Percentiles rank a stretch among this genome's conserved stretches.
Conservation (phyloP, 2,888 invertebrate species). For the Cerastis leucographa region DNA sequence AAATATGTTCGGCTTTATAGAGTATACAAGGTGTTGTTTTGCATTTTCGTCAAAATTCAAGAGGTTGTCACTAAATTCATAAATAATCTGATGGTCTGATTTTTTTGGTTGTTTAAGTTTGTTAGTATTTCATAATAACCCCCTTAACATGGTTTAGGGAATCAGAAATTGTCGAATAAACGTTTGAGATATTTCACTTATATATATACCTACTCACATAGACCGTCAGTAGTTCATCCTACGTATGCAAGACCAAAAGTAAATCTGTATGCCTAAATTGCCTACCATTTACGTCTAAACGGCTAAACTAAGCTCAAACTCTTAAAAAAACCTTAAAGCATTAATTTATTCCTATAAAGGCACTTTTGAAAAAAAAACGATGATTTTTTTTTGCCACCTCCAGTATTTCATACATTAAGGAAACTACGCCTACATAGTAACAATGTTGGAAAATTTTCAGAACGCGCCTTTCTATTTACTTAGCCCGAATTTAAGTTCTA, state of each 20-base stretch:
- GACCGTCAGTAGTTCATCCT: too few species aligned
- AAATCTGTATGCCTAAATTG: background rate
- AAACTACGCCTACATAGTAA: slow-evolving; percentile 31
- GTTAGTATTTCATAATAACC: too few species aligned
- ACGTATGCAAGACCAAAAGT: background rate
- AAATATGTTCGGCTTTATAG: background rate
- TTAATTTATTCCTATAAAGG: background rate
- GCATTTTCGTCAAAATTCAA: too few species aligned
- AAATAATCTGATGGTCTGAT: too few species aligned
- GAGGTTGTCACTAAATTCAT: too few species aligned
- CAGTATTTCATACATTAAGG: slow-evolving; percentile 21
- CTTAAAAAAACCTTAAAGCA: background rate
- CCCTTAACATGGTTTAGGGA: too few species aligned
- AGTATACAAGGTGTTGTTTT: too few species aligned
- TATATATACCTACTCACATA: background rate
- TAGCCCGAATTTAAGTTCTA: slow-evolving; percentile 12
- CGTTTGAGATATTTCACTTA: too few species aligned
- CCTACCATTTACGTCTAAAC: too few species aligned
- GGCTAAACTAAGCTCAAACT: background rate
- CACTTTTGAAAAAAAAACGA: background rate
- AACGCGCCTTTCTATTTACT: slow-evolving; percentile 16
- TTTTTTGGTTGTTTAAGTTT: too few species aligned
- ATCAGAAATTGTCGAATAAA: too few species aligned
- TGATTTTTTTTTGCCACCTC: slow-evolving; percentile 34
- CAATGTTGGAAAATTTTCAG: slow-evolving; percentile 41